These are phyloP conservation scores for Phalacrocorax brasilianus DNA, from an alignment of 2,113 vertebrate species.

Conservation along the genomic window DNA sequence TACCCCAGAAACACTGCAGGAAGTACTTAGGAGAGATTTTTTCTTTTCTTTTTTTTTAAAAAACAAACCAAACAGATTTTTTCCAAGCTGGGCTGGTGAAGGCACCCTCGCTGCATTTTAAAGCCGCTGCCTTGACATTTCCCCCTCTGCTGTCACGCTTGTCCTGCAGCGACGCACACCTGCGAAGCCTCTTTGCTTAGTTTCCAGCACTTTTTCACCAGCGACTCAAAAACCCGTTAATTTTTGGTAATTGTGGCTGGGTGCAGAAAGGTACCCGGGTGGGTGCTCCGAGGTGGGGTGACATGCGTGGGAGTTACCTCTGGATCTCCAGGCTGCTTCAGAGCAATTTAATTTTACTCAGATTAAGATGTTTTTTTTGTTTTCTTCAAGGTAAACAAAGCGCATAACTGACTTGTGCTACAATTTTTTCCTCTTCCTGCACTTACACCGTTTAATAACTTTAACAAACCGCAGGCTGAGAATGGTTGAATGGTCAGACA, in stretches of 20 bases:
- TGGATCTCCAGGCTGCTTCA: not conserved
- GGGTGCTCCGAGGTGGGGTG: not conserved
- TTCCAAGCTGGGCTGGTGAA: not conserved
- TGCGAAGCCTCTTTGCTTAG: not conserved
- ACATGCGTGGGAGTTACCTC: accelerated
- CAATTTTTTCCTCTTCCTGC: not conserved
- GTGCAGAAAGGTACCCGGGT: too few relatives aligned
- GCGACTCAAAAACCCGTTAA: not conserved
- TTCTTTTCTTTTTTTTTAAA: not conserved
- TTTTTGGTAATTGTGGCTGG: not conserved
- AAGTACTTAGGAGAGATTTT: not conserved
- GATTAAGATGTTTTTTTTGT: not conserved
- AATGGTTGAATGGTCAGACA: too few relatives aligned
- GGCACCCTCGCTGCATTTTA: accelerated
- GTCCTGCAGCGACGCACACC: not conserved
- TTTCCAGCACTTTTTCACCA: not conserved
- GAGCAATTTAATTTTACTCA: accelerated
- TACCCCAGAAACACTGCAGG: not conserved
- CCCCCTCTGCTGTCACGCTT: accelerated
- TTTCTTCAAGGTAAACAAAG: not conserved
- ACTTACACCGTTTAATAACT: not conserved
- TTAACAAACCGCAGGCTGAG: not conserved
- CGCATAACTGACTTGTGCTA: not conserved
- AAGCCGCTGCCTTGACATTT: not conserved
- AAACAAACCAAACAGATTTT: not conserved